These are phyloP conservation scores for Porites lutea DNA, from an alignment of 64 coral and sea anemone species.

Conservation along the genomic window DNA sequence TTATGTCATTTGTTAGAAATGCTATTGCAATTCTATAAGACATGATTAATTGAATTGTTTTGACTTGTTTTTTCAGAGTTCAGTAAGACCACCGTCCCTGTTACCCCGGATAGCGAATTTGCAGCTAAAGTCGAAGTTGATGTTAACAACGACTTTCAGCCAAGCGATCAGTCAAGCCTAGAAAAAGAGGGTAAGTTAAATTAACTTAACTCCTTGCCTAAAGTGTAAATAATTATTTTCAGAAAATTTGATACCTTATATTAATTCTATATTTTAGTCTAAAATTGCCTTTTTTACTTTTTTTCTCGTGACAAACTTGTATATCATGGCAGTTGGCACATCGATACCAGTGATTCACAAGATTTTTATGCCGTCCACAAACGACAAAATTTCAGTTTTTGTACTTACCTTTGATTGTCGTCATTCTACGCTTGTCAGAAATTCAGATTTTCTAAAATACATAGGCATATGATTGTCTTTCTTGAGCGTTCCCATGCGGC, in stretches of 20 bases:
- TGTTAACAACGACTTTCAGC: neutral
- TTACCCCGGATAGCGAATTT: neutral
- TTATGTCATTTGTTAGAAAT: neutral
- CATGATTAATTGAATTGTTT: constrained; percentile 10
- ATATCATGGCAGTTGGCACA: too few species aligned
- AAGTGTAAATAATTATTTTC: too few species aligned
- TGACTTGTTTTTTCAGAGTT: constrained; percentile 3
- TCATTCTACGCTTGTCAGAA: neutral
- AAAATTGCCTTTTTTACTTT: neutral
- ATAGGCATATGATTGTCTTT: too few species aligned
- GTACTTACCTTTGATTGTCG: neutral
- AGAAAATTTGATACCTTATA: neutral
- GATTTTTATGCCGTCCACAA: neutral
- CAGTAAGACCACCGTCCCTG: neutral
- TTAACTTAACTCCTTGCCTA: neutral
- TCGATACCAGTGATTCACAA: neutral
- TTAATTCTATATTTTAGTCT: neutral
- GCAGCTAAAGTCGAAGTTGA: neutral
- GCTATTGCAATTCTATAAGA: neutral
- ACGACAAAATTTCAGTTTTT: neutral
- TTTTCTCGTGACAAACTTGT: neutral
- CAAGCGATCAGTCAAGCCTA: neutral
- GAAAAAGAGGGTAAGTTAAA: too few species aligned
- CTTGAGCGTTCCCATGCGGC: too few species aligned
- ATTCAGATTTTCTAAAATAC: neutral